Evolutionary conservation across 2,113 vertebrate genomes (phyloP).

Genomic region (Daubentonia madagascariensis): DNA sequence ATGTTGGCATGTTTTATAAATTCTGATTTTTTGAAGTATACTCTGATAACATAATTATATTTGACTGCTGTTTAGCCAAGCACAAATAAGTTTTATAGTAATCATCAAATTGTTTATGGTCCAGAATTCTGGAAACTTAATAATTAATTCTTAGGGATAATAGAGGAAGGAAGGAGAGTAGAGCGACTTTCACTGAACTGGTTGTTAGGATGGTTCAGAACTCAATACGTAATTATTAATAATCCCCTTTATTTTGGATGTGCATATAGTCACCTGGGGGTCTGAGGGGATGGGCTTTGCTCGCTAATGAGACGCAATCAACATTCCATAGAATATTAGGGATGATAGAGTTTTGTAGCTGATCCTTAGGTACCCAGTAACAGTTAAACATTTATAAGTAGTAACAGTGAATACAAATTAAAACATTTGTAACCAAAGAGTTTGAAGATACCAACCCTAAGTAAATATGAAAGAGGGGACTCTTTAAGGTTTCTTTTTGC

Average conservation of each 20-base stretch:
- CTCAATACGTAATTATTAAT: slow-evolving; percentile 17
- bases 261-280: neutral
- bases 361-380: neutral
- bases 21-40: neutral
- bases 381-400: neutral
- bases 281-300: neutral
- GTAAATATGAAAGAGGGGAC: neutral
- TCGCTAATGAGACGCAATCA: neutral
- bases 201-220: neutral
- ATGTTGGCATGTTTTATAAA: neutral
- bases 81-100: neutral
- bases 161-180: neutral
- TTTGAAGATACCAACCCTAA: slow-evolving; percentile 10
- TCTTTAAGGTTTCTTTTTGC: neutral
- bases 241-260: neutral
- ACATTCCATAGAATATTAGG: neutral
- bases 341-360: neutral
- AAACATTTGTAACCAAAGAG: neutral
- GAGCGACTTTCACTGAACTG: neutral
- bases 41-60: neutral
- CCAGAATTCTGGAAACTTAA: neutral
- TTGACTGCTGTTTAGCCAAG: neutral
- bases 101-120: neutral
- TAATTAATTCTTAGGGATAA: neutral
- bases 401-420: neutral